Evolutionary conservation across 2,113 vertebrate species (phyloP).

Genomic region (Eurypyga helias): DNA sequence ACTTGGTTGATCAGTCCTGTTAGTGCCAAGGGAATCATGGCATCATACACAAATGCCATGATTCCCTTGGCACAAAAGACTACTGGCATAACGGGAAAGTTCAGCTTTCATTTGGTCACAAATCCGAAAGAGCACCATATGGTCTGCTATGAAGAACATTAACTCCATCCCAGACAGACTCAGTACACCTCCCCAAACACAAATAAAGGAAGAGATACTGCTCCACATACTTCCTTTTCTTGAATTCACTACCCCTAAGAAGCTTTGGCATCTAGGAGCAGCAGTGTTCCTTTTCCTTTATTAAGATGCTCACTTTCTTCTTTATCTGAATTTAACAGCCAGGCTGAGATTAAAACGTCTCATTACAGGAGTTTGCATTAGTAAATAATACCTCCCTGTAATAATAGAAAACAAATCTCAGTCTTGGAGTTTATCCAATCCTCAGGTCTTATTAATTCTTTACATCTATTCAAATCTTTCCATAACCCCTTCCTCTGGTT

Average conservation of each 20-base stretch:
- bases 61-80: neutral
- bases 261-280: neutral
- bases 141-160: neutral
- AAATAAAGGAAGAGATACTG: neutral
- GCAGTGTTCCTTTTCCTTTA: neutral
- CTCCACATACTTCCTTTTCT: neutral
- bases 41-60: neutral
- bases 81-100: neutral
- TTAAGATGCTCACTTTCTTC: neutral
- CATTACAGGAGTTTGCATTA: neutral
- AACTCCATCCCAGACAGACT: neutral
- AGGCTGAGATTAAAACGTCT: neutral
- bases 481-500: neutral
- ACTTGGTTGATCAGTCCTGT: neutral
- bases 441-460: neutral
- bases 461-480: neutral
- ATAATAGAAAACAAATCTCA: neutral
- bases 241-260: neutral
- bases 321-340: neutral
- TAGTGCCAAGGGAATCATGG: neutral
- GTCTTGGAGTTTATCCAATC: neutral
- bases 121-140: neutral
- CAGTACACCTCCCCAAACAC: neutral
- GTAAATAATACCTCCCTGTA: neutral
- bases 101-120: neutral